These are phyloP conservation scores for Panulirus ornatus DNA, from an alignment of 1,140 invertebrate genomes.

Conservation along the genomic window DNA sequence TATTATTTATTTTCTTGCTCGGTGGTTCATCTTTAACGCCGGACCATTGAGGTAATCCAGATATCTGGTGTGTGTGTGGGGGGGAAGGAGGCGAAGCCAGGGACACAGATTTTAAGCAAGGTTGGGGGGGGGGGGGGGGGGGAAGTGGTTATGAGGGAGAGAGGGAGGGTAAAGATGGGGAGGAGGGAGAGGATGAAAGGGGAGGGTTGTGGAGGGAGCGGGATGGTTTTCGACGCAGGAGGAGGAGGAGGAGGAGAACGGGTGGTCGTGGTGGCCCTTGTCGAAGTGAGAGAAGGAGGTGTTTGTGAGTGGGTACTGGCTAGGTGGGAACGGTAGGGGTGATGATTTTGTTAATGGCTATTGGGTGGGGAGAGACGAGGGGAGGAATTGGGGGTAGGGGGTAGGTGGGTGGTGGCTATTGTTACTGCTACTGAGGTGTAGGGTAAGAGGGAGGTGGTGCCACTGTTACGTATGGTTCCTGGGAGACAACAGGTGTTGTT, in stretches of 20 bases:
- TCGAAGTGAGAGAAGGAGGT: too few species aligned
- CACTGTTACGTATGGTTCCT: too few species aligned
- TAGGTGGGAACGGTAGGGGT: neutral
- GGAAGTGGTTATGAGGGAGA: neutral
- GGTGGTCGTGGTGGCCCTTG: neutral
- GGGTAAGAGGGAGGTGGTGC: neutral
- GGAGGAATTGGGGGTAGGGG: neutral
- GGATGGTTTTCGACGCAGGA: conserved; percentile 12
- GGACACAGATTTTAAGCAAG: conserved; percentile 36
- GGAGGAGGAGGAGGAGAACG: neutral
- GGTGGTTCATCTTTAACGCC: conserved; percentile 51
- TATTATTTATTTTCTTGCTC: conserved; percentile 56
- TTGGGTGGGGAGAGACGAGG: neutral
- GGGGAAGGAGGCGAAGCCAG: neutral
- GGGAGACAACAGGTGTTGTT: too few species aligned
- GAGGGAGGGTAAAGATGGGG: neutral
- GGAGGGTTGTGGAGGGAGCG: neutral
- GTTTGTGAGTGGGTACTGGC: neutral
- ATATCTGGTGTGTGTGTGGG: neutral
- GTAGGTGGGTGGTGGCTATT: neutral
- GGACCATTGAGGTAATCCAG: conserved; percentile 54
- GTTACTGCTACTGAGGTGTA: neutral
- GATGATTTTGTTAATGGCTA: neutral
- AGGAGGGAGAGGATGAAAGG: neutral
- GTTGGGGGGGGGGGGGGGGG: neutral